Evolutionary conservation across 2,797 vertebrate species (phyloP).

Genomic region (Smutsia temminckii): DNA sequence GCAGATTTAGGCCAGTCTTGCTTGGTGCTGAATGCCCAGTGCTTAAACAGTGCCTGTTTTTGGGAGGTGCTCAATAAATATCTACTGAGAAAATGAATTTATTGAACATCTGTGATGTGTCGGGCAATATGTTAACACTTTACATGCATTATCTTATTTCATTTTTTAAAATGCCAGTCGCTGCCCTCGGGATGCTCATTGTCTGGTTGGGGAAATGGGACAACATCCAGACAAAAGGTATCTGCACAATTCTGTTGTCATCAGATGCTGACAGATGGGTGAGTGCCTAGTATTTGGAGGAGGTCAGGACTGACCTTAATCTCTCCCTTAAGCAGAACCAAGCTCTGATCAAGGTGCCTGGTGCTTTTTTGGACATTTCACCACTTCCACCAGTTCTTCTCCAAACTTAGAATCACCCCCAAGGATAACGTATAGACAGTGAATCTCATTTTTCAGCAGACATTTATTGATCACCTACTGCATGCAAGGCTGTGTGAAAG

Average conservation of each 20-base stretch:
- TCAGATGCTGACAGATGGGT: no score
- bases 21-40: not conserved
- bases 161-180: not conserved
- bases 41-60: not conserved
- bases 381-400: not conserved
- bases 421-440: not conserved
- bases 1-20: not conserved
- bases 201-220: not conserved
- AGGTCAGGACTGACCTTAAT: not conserved
- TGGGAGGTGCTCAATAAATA: not conserved
- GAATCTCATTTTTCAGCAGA: not conserved
- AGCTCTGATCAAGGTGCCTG: not conserved
- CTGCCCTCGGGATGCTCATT: not conserved
- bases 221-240: not conserved
- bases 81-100: not conserved
- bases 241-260: not conserved
- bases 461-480: not conserved
- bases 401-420: not conserved
- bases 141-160: not conserved
- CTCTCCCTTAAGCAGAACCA: not conserved
- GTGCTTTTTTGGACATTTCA: not conserved
- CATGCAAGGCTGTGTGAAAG: not conserved
- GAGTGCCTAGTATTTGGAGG: not conserved
- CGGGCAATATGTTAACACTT: not conserved
- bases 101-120: not conserved